These are phyloP conservation scores for Melanotaenia trifasciata DNA, from an alignment of 2,797 vertebrate species.

Conservation along the genomic window DNA sequence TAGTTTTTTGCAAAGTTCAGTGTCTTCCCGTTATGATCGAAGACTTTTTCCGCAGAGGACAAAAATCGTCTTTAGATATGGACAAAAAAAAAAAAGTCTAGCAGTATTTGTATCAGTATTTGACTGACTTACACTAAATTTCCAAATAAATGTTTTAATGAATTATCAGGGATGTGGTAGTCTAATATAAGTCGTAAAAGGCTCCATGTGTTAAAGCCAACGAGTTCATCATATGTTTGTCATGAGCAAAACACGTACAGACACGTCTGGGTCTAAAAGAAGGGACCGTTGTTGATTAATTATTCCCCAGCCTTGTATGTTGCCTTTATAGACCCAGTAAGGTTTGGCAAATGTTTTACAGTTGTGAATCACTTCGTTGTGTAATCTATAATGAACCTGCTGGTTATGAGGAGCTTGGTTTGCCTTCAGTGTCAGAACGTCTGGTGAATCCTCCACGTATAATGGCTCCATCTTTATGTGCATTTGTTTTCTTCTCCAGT, in stretches of 20 bases:
- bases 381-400: background rate
- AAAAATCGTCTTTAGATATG: background rate
- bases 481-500: slow-evolving; percentile 39
- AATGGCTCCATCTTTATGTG: slow-evolving; percentile 50
- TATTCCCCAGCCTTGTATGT: background rate
- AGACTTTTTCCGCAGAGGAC: background rate
- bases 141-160: background rate
- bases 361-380: slow-evolving; percentile 10
- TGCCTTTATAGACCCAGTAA: background rate
- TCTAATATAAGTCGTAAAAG: background rate
- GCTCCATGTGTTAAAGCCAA: background rate
- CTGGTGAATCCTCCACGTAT: background rate
- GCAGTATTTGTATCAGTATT: background rate
- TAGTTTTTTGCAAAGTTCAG: background rate
- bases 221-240: slow-evolving; percentile 5
- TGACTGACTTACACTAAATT: background rate
- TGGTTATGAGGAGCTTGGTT: slow-evolving; percentile 9
- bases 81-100: background rate
- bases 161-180: background rate
- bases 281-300: slow-evolving; percentile 40
- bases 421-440: slow-evolving; percentile 13
- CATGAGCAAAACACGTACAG: background rate
- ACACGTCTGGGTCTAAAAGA: background rate
- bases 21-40: background rate
- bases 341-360: slow-evolving; percentile 47